Percentiles rank a stretch among this genome's conserved stretches.
Evolutionary conservation across 2,888 invertebrate genomes (phyloP).

Genomic region (Torymus texanus): DNA sequence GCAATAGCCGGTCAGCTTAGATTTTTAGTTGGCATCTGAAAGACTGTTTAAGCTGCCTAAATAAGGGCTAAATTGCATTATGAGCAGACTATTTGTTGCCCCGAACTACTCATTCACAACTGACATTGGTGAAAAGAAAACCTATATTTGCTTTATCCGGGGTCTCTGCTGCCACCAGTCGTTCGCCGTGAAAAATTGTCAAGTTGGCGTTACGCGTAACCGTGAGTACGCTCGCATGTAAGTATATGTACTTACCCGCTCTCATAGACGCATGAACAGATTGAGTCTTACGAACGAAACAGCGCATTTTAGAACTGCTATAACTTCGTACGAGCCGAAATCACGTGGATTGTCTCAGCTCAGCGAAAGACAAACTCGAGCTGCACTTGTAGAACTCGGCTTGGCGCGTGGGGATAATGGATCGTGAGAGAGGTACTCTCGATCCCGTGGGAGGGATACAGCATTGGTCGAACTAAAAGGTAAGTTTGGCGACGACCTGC

Average conservation of each 20-base stretch:
- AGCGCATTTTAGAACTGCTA: not conserved
- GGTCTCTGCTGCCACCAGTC: not conserved
- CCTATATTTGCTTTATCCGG: not conserved
- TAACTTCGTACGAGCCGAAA: not conserved
- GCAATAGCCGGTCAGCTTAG: too few species aligned
- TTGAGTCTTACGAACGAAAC: slow-evolving; percentile 7
- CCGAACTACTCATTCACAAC: not conserved
- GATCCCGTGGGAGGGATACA: too few species aligned
- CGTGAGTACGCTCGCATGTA: too few species aligned
- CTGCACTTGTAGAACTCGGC: not conserved
- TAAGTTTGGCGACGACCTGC: too few species aligned
- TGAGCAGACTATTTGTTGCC: too few species aligned
- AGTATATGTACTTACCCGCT: too few species aligned
- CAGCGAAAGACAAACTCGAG: not conserved
- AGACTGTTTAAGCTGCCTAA: too few species aligned
- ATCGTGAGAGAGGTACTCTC: not conserved
- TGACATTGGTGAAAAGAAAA: not conserved
- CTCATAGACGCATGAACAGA: not conserved
- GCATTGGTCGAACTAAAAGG: too few species aligned
- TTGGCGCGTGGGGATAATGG: not conserved
- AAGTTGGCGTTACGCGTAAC: slow-evolving; percentile 3
- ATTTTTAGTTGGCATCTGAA: too few species aligned
- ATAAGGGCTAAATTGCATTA: too few species aligned
- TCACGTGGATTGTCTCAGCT: too few species aligned
- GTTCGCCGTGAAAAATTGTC: not conserved